Percentiles rank a stretch among this genome's conserved stretches.
These are phyloP conservation scores for Dryobotodes eremita DNA, from an alignment of 2,888 invertebrate genomes.

Conservation along the genomic window DNA sequence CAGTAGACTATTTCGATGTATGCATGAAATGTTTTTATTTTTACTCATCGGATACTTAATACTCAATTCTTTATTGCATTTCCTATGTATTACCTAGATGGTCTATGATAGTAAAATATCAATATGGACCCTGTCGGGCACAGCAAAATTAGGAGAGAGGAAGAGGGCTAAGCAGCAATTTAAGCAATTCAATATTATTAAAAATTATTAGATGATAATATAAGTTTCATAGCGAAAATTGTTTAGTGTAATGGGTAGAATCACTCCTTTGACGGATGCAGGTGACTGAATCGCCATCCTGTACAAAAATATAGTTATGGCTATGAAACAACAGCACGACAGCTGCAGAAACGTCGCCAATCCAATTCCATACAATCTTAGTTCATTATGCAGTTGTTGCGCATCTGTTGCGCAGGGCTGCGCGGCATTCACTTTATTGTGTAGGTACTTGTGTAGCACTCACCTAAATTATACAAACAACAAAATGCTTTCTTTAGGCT, in stretches of 20 bases:
- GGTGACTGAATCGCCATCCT: no score
- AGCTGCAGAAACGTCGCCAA: background rate
- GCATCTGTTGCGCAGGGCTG: slow-evolving; percentile 8
- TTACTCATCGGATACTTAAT: no score
- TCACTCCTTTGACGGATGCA: background rate
- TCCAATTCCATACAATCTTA: background rate
- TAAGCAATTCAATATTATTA: no score
- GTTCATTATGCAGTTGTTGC: slow-evolving; percentile 21
- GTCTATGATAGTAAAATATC: no score
- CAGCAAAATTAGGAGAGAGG: no score
- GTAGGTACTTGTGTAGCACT: background rate
- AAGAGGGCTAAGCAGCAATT: no score
- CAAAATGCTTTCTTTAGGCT: slow-evolving; percentile 7
- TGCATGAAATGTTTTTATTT: no score
- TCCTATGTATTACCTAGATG: no score
- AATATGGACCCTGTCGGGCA: no score
- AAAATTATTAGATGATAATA: no score
- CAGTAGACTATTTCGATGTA: no score
- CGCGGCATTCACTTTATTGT: background rate
- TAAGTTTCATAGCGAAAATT: background rate
- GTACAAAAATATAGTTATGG: background rate
- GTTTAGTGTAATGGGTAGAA: background rate
- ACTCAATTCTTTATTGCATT: no score
- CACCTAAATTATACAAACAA: background rate
- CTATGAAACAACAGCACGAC: background rate